Evolutionary conservation across 2,797 vertebrate genomes (phyloP).

Genomic region (Erethizon dorsatum): DNA sequence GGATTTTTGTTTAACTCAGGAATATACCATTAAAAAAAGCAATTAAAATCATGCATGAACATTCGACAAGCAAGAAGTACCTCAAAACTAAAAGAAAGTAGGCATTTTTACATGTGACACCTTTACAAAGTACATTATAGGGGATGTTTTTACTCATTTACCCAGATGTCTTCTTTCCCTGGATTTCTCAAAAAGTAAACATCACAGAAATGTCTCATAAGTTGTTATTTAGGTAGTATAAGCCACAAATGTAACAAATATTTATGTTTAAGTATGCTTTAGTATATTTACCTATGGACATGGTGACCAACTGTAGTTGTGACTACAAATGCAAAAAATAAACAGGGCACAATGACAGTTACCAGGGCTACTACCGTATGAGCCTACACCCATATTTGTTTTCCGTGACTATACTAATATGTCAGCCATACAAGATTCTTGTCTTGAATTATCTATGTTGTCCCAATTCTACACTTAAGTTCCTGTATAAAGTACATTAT

Average conservation of each 20-base stretch:
- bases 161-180: neutral
- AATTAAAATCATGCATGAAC: conserved; percentile 69
- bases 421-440: neutral
- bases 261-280: neutral
- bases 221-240: neutral
- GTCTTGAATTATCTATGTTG: conserved; percentile 46
- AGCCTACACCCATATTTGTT: neutral
- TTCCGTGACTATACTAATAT: conserved; percentile 2
- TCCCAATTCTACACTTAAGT: conserved; percentile 41
- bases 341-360: neutral
- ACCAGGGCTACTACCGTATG: neutral
- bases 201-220: conserved; percentile 11
- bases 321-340: neutral
- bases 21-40: conserved; percentile 4
- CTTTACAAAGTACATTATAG: neutral
- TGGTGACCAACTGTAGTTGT: neutral
- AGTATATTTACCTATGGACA: neutral
- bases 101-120: neutral
- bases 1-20: conserved; percentile 66
- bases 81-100: conserved; percentile 67
- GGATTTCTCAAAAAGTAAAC: conserved; percentile 20
- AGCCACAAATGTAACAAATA: neutral
- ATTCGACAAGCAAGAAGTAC: conserved; percentile 56
- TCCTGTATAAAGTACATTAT: conserved; percentile 34
- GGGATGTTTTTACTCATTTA: neutral